Evolutionary conservation across 2,113 vertebrate genomes (phyloP).

Genomic region (Puffinus mauretanicus): DNA sequence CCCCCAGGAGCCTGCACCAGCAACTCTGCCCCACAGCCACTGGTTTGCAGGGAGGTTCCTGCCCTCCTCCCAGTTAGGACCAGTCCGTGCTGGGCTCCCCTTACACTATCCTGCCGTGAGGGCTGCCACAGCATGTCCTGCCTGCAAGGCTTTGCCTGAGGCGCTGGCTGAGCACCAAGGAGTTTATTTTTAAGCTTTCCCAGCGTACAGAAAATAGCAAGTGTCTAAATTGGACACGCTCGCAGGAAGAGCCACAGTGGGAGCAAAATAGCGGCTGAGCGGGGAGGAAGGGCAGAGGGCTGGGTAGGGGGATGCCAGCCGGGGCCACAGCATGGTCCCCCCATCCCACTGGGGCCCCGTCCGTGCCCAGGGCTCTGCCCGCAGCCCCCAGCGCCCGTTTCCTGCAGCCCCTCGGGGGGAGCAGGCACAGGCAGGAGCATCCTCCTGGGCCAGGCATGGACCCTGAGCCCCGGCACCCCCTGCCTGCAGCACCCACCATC

Average conservation of each 20-base stretch:
- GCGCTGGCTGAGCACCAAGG: neutral
- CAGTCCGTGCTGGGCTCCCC: rapidly evolving
- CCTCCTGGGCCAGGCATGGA: neutral
- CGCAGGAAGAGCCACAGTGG: neutral
- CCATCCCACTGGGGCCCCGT: rapidly evolving
- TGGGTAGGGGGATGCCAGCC: neutral
- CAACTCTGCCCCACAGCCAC: no score
- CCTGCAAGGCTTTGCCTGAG: neutral
- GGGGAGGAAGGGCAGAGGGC: neutral
- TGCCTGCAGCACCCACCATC: rapidly evolving
- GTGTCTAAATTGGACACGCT: neutral
- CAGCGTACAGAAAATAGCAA: neutral
- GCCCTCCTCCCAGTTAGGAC: neutral
- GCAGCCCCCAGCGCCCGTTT: neutral
- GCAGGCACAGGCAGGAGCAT: rapidly evolving
- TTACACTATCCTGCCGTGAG: neutral
- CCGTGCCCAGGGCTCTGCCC: neutral
- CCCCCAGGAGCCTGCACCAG: rapidly evolving
- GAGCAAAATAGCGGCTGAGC: neutral
- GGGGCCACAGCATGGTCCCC: neutral
- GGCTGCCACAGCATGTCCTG: rapidly evolving
- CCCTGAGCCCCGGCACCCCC: neutral
- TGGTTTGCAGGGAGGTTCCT: neutral
- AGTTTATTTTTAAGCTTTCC: slow-evolving; percentile 33
- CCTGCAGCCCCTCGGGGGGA: neutral